Base-by-base conservation (phyloP, 2,113 vertebrate genomes). In the Psammodynastes pulverulentus region DNA sequence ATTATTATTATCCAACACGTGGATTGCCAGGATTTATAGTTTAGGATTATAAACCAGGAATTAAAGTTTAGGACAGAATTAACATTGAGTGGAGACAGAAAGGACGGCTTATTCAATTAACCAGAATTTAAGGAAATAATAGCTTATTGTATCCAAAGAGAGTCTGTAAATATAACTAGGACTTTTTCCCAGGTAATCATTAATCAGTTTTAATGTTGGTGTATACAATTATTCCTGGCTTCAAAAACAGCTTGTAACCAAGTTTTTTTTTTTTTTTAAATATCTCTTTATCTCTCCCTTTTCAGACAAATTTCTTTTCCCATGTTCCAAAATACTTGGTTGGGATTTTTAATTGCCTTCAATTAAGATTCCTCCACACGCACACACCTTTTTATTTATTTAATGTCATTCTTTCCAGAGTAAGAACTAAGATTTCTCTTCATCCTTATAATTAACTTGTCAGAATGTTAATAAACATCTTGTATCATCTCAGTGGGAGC, bases 361-460 rank as follows among this genome's bases (percentile, higher is more conserved):
- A 86, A 87, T 88, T 88, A 88, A 92, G 24, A 79, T 91, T 87
- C 48, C 48, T 91, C 54, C 58, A 56, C 46, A 3, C 48, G 67
- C 48, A 26, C 19, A n/a, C n/a, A n/a, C 45, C 39, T 39, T 39
- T 88, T 79, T 92, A 53, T 92, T 91, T 91, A 58, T 91, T 92
- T 88, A 92, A 88, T n/a, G 91, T n/a, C 56, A 52, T 46, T 92
- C 91, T 79, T 88, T 88, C 45, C 58, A 45, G 79, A 88, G 46
- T 26, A 92, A 15, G 48, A 88, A 39, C 48, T 45, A 19, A 88
- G 49, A 43, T 39, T 52, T 92, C 34, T 92, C 86, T 92, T 92
- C 86, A 92, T 88, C 91, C 58, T 92, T 92, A 92, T 92, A 92
- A 92, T 92, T 92, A 92, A 92, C 91, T 92, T 92, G 91, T 92